phyloP scores from a whole-genome alignment of 2,888 invertebrate genomes.

The Drosophila mulleri region DNA sequence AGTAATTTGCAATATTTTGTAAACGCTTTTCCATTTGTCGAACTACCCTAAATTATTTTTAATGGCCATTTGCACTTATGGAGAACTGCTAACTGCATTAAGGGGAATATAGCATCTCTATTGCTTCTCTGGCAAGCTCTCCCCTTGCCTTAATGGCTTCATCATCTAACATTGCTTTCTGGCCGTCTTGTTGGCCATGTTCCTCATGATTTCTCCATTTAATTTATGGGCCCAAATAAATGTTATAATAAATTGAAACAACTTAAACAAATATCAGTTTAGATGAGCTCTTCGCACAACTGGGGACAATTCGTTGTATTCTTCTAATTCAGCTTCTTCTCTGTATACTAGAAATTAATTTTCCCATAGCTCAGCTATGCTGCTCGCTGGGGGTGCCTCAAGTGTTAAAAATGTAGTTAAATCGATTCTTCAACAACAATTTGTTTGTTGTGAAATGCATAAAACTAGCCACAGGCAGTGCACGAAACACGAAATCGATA shows the following conservation, averaged over 20 bases:
- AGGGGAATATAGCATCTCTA: conserved; percentile 4
- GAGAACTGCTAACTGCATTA: conserved; percentile 40
- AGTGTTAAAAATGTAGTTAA: conserved; percentile 77
- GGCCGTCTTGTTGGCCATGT: conserved; percentile 28
- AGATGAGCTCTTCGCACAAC: neutral
- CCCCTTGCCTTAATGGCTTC: conserved; percentile 62
- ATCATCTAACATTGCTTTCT: conserved; percentile 59
- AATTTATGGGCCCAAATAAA: conserved; percentile 73
- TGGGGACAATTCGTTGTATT: conserved; percentile 14
- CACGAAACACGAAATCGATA: conserved; percentile 19
- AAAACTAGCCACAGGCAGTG: conserved; percentile 52
- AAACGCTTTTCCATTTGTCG: conserved; percentile 59
- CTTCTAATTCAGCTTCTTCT: neutral
- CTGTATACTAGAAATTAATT: conserved; percentile 34
- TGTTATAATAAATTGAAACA: conserved; percentile 63
- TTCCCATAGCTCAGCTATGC: conserved; percentile 48
- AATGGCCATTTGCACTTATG: conserved; percentile 80
- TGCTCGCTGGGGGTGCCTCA: conserved; percentile 54
- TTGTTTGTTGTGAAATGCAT: conserved; percentile 62
- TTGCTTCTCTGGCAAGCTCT: conserved; percentile 1
- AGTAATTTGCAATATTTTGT: conserved; percentile 81
- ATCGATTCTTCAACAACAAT: conserved; percentile 57
- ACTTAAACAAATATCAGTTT: conserved; percentile 21
- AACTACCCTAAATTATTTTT: conserved; percentile 75
- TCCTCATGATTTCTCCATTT: conserved; percentile 34